phyloP scores from a whole-genome alignment of 2,113 vertebrate species.

The Thinocorus orbignyianus region DNA sequence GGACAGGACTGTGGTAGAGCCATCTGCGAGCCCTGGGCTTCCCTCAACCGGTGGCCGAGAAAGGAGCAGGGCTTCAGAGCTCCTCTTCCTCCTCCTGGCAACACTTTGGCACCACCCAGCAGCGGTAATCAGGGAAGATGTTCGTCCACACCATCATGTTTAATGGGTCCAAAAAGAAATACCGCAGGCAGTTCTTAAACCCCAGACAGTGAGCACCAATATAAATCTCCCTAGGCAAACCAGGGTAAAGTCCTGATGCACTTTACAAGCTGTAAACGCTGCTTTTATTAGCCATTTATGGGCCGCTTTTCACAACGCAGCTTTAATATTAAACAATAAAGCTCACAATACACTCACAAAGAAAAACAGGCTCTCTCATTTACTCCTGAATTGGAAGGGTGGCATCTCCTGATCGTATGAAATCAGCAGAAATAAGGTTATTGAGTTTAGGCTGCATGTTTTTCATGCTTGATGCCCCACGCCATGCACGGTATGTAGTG shows the following conservation, averaged over 20 bases:
- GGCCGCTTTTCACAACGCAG: constrained; percentile 73
- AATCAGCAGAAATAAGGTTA: constrained; percentile 32
- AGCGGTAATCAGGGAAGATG: not conserved
- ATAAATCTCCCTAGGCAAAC: constrained; percentile 70
- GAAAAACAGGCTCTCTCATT: constrained; percentile 66
- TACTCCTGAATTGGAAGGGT: constrained; percentile 47
- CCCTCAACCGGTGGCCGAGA: not conserved
- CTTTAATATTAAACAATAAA: constrained; percentile 79
- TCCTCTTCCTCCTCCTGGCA: not conserved
- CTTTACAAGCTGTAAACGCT: constrained; percentile 77
- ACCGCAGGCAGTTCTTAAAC: not conserved
- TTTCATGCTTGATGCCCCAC: not conserved
- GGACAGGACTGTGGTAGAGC: not conserved
- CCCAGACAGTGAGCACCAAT: constrained; percentile 31
- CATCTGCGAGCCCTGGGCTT: not conserved
- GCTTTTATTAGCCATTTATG: constrained; percentile 81
- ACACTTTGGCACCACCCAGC: not conserved
- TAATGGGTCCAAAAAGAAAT: not conserved
- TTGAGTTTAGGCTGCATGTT: not conserved
- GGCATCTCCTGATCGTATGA: not conserved
- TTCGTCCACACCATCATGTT: constrained; percentile 20
- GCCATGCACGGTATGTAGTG: not conserved
- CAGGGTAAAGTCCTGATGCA: constrained; percentile 56
- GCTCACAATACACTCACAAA: constrained; percentile 68
- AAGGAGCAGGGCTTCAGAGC: not conserved